Base-by-base conservation (phyloP, 2,797 vertebrate species). In the Hylomyscus alleni region DNA sequence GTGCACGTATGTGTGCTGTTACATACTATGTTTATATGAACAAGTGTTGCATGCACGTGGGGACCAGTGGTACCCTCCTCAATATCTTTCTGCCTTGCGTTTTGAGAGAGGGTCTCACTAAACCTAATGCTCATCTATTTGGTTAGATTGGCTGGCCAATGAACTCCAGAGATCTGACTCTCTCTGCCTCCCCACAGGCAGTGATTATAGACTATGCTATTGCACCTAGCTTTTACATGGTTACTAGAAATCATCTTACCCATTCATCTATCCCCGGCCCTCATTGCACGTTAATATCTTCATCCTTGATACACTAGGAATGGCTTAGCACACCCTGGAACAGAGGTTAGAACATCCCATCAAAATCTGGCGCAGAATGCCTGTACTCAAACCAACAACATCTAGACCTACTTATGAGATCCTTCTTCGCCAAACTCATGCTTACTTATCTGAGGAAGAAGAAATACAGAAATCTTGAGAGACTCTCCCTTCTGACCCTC, bases 61-160 rank as follows among this genome's bases (percentile, higher is more conserved):
- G 50, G n/a, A 86, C 31, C 31, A n/a, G 31, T 5, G 12, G 20
- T 47, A 69, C 50, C 62, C n/a, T 52, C 34, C 20, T 52, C 6
- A 86, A 26, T 31, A 34, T 6, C n/a, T 56, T 54, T 40, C 58
- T 37, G 52, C 22, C 11, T 37, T 37, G 34, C 54, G 22, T 87
- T 87, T 87, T 87, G 84, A 72, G 13, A 72, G 34, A 86, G 47
- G 34, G 13, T 86, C 22, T 72, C 84, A 87, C 50, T 54, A 67
- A 87, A 54, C 67, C n/a, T 19, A 31, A 73, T 40, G 34, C 2
- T n/a, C 83, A 26, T n/a, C 47, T 26, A 26, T 37, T 87, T 87
- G 85, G 31, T 31, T 54, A 52, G 29, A 10, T 47, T 52, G 47
- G 3, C 77, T 80, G 77, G 67, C 24, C 47, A 19, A 26, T 73